phyloP scores from a whole-genome alignment of 2,888 invertebrate genomes.

The Hermodice carunculata region DNA sequence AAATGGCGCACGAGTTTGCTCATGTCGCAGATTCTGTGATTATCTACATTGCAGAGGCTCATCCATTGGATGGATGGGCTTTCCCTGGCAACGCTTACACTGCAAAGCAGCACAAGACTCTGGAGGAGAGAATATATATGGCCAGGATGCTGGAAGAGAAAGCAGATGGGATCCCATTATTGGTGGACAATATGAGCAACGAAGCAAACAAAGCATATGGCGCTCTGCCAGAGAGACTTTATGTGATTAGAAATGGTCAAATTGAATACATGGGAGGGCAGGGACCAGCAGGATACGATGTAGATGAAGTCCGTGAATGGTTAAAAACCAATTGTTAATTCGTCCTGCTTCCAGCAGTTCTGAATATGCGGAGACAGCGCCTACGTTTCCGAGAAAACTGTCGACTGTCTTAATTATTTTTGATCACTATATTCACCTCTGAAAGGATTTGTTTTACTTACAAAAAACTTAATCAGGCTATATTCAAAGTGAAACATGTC shows the following conservation, averaged over 20 bases:
- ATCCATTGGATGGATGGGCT: conserved; percentile 53
- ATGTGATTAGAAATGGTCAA: conserved; percentile 46
- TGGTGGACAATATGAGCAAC: conserved; percentile 49
- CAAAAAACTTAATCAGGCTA: no score
- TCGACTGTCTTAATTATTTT: no score
- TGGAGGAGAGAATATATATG: conserved; percentile 39
- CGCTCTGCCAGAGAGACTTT: conserved; percentile 51
- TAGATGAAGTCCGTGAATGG: conserved; percentile 9
- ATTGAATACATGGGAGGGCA: conserved; percentile 47
- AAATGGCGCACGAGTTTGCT: conserved; percentile 45
- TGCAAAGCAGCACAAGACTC: conserved; percentile 39
- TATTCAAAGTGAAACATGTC: no score
- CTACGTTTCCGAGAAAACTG: no score
- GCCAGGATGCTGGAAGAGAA: conserved; percentile 25
- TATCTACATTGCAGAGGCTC: conserved; percentile 57
- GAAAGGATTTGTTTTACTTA: no score
- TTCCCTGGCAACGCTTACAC: conserved; percentile 44
- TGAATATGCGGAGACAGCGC: no score
- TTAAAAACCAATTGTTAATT: no score
- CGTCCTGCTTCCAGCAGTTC: no score
- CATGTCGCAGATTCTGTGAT: conserved; percentile 49
- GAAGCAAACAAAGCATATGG: conserved; percentile 47
- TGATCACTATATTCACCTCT: no score
- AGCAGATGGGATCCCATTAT: conserved; percentile 35
- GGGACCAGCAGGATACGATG: conserved; percentile 46